Evolutionary conservation across 2,797 vertebrate species (phyloP), one percentile per base, ranked within the genome.

Genomic region (Sebastiscus tertius): DNA sequence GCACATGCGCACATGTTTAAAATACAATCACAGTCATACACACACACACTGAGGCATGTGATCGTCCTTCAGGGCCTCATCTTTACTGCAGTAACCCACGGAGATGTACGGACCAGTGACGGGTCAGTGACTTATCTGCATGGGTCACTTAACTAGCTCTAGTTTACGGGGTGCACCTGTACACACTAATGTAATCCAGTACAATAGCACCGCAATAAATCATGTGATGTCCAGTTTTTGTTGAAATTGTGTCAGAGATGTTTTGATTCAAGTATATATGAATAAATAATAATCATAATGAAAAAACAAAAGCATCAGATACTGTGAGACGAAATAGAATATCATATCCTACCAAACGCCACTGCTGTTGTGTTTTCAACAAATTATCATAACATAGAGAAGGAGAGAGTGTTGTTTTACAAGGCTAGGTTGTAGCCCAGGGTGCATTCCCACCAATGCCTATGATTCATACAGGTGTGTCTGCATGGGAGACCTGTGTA

Each of bases 381-480:
- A 49, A 72, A 42, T 7, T 5, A 18, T 60, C 49, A 56, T 13
- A 55, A 64, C 34, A 52, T 9, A 74, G 46, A 69, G 22, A 81
- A n/a, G 33, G 36, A 67, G 6, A 36, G n/a, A n/a, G 12, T 52
- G 20, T 29, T 77, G 49, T 78, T 83, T 77, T 76, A 83, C 59
- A 79, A 79, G 63, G 54, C 2, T 59, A 27, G 26, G 14, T 58
- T 60, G 20, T 74, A 72, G 75, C 77, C 72, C 42, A 59, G 52
- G 67, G 74, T 86, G 61, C 74, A 87, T 83, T 89, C 76, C 71
- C 78, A 63, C 46, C 62, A 58, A 46, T 80, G 36, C 36, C 64
- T 74, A 62, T 65, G 55, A 77, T 79, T 79, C 82, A 73, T 61
- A 84, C 81, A 88, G 86, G 87, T 90, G 85, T 89, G 76, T 33